These are phyloP conservation scores for Xiphophorus hellerii DNA, from an alignment of 2,113 vertebrate genomes.

Conservation along the genomic window DNA sequence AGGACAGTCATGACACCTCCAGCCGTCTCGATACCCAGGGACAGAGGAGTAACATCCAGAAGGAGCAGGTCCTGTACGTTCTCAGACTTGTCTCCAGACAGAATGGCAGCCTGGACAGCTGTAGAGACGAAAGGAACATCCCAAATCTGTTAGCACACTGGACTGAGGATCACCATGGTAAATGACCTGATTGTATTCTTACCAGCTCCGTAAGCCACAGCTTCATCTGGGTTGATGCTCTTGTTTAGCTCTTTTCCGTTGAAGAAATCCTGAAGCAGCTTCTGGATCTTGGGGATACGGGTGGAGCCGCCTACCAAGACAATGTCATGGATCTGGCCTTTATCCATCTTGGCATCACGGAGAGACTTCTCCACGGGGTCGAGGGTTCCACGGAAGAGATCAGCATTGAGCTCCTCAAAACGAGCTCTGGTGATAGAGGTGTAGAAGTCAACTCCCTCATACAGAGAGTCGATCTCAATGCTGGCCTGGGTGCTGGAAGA, in stretches of 20 bases:
- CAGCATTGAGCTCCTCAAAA: constrained; percentile 92
- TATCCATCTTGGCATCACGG: constrained; percentile 81
- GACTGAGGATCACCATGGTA: neutral
- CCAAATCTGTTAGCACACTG: neutral
- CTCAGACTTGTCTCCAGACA: constrained; percentile 83
- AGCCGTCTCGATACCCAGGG: constrained; percentile 83
- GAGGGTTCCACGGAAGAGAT: constrained; percentile 83
- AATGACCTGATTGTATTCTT: neutral
- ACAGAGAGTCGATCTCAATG: constrained; percentile 89
- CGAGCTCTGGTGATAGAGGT: constrained; percentile 96
- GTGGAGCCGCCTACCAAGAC: constrained; percentile 79
- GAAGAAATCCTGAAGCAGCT: constrained; percentile 82
- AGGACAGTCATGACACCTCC: constrained; percentile 85
- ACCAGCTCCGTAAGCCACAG: constrained; percentile 82
- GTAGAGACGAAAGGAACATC: neutral
- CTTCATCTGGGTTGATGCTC: constrained; percentile 81
- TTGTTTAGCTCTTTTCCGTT: constrained; percentile 80
- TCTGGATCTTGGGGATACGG: constrained; percentile 82
- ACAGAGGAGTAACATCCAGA: constrained; percentile 83
- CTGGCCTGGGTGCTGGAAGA: constrained; percentile 86
- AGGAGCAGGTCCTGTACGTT: constrained; percentile 83
- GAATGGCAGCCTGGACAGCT: constrained; percentile 84
- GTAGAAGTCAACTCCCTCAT: constrained; percentile 96
- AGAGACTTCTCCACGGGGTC: constrained; percentile 82
- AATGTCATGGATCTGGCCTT: constrained; percentile 77